Conservation (phyloP, 2,797 vertebrate genomes). For the Podarcis siculus region DNA sequence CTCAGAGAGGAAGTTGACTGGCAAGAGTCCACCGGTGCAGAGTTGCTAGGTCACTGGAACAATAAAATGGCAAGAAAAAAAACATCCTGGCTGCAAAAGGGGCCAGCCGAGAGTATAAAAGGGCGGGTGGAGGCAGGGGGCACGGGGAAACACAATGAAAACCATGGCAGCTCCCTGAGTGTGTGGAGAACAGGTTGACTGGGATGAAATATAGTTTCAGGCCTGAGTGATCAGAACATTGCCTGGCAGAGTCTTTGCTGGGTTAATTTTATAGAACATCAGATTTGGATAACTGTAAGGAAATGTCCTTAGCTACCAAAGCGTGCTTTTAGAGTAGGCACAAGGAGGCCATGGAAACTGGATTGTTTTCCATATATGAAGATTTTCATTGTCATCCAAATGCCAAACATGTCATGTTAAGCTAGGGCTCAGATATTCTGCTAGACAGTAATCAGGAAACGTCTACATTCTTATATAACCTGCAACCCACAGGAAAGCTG, state of each 20-base stretch:
- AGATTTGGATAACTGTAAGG: constrained; percentile 9
- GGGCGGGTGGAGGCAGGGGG: constrained; percentile 12
- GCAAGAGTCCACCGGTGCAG: constrained; percentile 77
- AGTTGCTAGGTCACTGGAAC: constrained; percentile 81
- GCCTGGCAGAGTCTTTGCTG: constrained; percentile 23
- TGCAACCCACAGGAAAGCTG: not conserved
- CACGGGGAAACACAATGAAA: constrained; percentile 56
- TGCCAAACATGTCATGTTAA: not conserved
- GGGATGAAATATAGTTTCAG: constrained; percentile 7
- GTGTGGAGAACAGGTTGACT: not conserved
- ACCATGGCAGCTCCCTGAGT: constrained; percentile 1
- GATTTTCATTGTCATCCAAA: not conserved
- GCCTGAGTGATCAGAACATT: not conserved
- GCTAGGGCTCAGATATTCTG: fast-evolving
- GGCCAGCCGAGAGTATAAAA: constrained; percentile 26
- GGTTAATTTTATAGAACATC: constrained; percentile 2
- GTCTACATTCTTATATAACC: fast-evolving
- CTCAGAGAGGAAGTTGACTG: constrained; percentile 77
- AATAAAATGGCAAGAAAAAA: constrained; percentile 81
- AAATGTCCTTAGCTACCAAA: constrained; percentile 26
- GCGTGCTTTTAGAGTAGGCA: not conserved
- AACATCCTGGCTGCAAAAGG: constrained; percentile 81
- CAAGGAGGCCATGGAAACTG: not conserved
- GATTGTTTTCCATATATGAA: fast-evolving
- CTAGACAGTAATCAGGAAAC: constrained; percentile 3